Evolutionary conservation across 2,888 invertebrate genomes (phyloP), one percentile per base, ranked within the genome.

Genomic region (Chirona hameri): DNA sequence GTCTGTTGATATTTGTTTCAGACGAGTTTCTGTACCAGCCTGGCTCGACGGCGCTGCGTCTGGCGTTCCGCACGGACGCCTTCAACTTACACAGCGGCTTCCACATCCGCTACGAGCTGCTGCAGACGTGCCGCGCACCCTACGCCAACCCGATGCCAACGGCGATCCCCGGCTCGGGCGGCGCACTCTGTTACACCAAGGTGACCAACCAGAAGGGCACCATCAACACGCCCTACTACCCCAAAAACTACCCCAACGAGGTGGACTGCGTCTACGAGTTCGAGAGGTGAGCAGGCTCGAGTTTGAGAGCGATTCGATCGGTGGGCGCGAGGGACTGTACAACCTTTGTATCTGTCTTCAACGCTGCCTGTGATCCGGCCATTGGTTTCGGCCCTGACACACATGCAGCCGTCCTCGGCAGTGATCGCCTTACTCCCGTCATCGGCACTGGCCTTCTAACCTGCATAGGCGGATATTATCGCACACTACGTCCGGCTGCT

Each of bases 251-350:
- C 83, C 87, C 87, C 1, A 84, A 85, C 31, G 85, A 86, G 81
- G 84, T 87, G 82, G 87, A 87, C 83, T 87, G 87, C 79, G 86
- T 87, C 27, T 87, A 87, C 80, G 87, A 87, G 83, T 87, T 87
- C 83, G 84, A 86, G 29, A 86, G 87, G 87, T 87, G 24, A 81
- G 80, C 29, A n/a, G 52, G 79, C 18, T n/a, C 60, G n/a, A n/a
- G n/a, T n/a, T n/a, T n/a, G n/a, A n/a, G n/a, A n/a, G n/a, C n/a
- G n/a, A n/a, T n/a, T n/a, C n/a, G n/a, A n/a, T n/a, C n/a, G n/a
- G n/a, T n/a, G n/a, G n/a, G n/a, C n/a, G n/a, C n/a, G n/a, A n/a
- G n/a, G n/a, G n/a, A n/a, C n/a, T n/a, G n/a, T n/a, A n/a, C n/a
- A n/a, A n/a, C n/a, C n/a, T n/a, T n/a, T n/a, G n/a, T n/a, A n/a